Evolutionary conservation across 92 coral and sea anemone species (phyloP), one percentile per base, ranked within the genome.

Genomic region (Zoanthus gigantus): DNA sequence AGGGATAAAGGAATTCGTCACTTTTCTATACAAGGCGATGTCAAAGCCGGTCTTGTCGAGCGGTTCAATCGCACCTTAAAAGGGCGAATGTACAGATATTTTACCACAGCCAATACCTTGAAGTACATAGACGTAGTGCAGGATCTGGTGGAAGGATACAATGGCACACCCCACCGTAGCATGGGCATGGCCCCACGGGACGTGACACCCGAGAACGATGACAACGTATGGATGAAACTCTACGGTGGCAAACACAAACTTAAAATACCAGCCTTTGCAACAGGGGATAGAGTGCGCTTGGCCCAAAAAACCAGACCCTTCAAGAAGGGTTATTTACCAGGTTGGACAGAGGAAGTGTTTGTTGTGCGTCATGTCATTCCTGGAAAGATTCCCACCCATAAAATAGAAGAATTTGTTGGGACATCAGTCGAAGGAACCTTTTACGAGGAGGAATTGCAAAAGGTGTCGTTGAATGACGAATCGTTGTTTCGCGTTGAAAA

Each of bases 231-330:
- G 83, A 46, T 56, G 10, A 48, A 12, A 7, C 50, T 76, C 37
- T 76, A 76, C 80, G 63, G 63, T 14, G 34, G 63, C 0, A 8
- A 48, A 18, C 90, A 30, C 23, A 23, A 23, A 23, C 23, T 23
- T 23, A 23, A 23, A 23, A 23, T 23, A 23, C 23, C 23, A 23
- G 5, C 15, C 16, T 85, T 89, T 15, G 30, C 68, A n/a, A 56
- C 3, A 9, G 90, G 92, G 0, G 92, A 90, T 56, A 28, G 89
- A 0, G 92, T 89, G 23, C 86, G 72, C 4, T 71, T 69, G 52
- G 86, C 71, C 50, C 4, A 76, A 44, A 34, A 76, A 29, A 71
- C 30, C 13, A 67, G 90, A 0, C 9, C 89, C 14, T 89, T 89
- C 60, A 12, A 23, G 23, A 23, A 23, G 23, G 23, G 23, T 23